A percentile compares a stretch with the other conserved stretches of the same genome.
These are phyloP conservation scores for Lophotriccus pileatus DNA, from an alignment of 2,797 vertebrate species.

Conservation along the genomic window DNA sequence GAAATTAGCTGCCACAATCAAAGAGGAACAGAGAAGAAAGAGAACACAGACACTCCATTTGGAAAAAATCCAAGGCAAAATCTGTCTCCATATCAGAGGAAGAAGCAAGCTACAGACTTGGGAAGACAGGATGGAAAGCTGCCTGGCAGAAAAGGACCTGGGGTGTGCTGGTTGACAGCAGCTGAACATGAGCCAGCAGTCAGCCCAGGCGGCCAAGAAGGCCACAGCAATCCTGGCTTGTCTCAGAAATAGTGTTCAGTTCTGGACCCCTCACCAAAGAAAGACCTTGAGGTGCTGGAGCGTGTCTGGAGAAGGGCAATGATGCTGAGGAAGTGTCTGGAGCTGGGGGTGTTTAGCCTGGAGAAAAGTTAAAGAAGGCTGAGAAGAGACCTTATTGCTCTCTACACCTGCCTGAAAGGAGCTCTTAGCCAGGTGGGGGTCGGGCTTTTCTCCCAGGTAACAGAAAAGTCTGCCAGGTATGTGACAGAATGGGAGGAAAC, in stretches of 20 bases:
- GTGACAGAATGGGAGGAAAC: background rate
- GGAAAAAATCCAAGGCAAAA: background rate
- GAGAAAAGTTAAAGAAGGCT: background rate
- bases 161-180: background rate
- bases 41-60: background rate
- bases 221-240: accelerated
- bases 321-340: background rate
- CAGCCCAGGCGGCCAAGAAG: background rate
- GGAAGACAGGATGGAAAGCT: background rate
- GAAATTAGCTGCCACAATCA: background rate
- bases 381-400: background rate
- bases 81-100: background rate
- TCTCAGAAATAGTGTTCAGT: background rate
- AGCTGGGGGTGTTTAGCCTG: background rate
- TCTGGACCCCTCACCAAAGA: background rate
- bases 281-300: too few relatives aligned
- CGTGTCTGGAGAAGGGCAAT: accelerated
- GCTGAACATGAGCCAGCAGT: background rate
- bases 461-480: background rate
- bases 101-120: background rate
- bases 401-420: background rate
- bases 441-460: background rate
- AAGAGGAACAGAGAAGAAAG: background rate
- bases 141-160: accelerated
- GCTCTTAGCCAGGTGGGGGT: accelerated